Base-by-base conservation (phyloP, 2,797 vertebrate species). In the Mycteria americana region DNA sequence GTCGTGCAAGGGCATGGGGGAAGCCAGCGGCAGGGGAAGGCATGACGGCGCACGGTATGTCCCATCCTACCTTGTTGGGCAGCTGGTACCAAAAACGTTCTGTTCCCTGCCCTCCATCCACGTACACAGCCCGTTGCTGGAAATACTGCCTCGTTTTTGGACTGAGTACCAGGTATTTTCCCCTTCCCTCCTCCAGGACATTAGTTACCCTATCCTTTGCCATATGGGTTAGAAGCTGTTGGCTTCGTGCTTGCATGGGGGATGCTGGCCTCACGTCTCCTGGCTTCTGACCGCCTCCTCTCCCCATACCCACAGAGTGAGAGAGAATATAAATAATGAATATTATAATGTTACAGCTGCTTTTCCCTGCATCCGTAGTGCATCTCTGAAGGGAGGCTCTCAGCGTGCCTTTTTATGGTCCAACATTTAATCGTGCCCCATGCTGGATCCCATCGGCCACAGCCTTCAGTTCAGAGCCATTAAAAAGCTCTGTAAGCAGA, bases 11-110 rank as follows among this genome's bases (percentile, higher is more conserved):
- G 62, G 51, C 83, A n/a, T 9, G 2, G 85, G 75, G 80, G 50
- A 59, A 88, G 64, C 48, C 48, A 4, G 11, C 0, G 8, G 5
- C 17, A 31, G 73, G 68, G 70, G 54, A 57, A 72, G 83, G 37
- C 19, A 0, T 9, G 4, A 64, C 3, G 3, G 56, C 33, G 3
- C 83, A 0, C 0, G 45, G 10, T 11, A 1, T 3, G 24, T 16
- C 53, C 65, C 41, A 2, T 43, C 31, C 28, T 33, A 16, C 69
- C 70, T 41, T 3, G 7, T 2, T 33, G 68, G 13, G 70, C 56
- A 57, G 56, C 30, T 22, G 46, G n/a, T 4, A 35, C 37, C 28
- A 14, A 23, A 53, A 50, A 1, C 0, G 7, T 18, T 11, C 72
- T 31, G 6, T 24, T 50, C 28, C 43, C 59, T 68, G 37, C 28